Evolutionary conservation across 2,113 vertebrate species (phyloP).

Genomic region (Poeciliopsis retropinna): DNA sequence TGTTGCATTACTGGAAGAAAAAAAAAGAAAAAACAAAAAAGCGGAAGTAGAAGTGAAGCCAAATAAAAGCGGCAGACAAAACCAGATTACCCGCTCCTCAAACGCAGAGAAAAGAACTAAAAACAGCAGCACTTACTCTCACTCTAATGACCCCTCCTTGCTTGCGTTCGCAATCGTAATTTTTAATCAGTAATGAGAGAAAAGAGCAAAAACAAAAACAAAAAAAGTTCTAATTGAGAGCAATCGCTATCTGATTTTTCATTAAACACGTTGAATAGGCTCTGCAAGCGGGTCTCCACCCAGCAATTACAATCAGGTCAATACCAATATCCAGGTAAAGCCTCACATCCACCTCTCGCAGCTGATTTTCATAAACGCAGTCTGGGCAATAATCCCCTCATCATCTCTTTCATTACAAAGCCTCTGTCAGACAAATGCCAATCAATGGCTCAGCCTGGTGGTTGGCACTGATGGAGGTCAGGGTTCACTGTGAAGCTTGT

Average conservation of each 20-base stretch:
- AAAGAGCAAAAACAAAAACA: neutral
- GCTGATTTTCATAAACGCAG: constrained; percentile 58
- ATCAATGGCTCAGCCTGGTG: constrained; percentile 62
- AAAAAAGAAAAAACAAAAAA: neutral
- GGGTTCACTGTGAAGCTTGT: constrained; percentile 25
- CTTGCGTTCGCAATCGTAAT: neutral
- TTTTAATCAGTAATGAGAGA: constrained; percentile 16
- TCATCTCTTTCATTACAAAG: constrained; percentile 64
- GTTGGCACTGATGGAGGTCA: constrained; percentile 62
- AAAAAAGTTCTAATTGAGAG: constrained; percentile 9
- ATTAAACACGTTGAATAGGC: constrained; percentile 50
- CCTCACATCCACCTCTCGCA: constrained; percentile 49
- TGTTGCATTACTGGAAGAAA: constrained; percentile 1
- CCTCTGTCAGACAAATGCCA: constrained; percentile 63
- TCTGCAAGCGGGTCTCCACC: constrained; percentile 35
- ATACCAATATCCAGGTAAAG: constrained; percentile 71
- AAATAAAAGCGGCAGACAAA: neutral
- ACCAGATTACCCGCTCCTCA: neutral
- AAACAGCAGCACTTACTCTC: neutral
- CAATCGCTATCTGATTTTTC: constrained; percentile 33
- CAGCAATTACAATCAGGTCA: constrained; percentile 56
- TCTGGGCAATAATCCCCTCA: constrained; percentile 67
- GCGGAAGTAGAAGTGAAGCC: neutral
- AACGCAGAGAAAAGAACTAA: constrained; percentile 9
- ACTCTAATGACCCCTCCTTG: neutral